These are phyloP conservation scores for Dynastes tityus DNA, from an alignment of 2,888 invertebrate genomes.

Conservation along the genomic window DNA sequence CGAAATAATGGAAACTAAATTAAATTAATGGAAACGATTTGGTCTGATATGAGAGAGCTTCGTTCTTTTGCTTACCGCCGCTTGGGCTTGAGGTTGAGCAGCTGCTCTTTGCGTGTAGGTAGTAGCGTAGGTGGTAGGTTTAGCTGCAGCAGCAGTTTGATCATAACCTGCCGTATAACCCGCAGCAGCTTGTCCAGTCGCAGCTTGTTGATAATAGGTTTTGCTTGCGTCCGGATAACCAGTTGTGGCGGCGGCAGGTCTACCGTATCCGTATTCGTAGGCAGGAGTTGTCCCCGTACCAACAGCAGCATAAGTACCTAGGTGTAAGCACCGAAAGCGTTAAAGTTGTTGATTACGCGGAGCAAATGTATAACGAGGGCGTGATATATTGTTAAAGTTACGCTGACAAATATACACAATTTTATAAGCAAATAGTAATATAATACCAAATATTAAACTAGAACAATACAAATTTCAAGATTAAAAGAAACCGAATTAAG, in stretches of 20 bases:
- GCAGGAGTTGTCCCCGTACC: slow-evolving; percentile 74
- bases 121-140: slow-evolving; percentile 82
- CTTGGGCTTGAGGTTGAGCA: slow-evolving; percentile 68
- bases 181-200: slow-evolving; percentile 78
- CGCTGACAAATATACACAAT: too few relatives aligned
- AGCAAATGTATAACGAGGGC: neutral
- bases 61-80: slow-evolving; percentile 65
- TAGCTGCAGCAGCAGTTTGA: slow-evolving; percentile 75
- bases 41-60: too few relatives aligned
- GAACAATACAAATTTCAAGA: too few relatives aligned
- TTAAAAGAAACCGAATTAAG: too few relatives aligned
- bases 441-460: too few relatives aligned
- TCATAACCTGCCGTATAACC: slow-evolving; percentile 78
- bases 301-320: slow-evolving; percentile 75
- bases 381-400: too few relatives aligned
- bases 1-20: too few relatives aligned
- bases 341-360: slow-evolving; percentile 12
- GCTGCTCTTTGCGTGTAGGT: slow-evolving; percentile 77
- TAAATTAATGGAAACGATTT: too few relatives aligned
- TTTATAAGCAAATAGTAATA: too few relatives aligned
- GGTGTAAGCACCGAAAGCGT: slow-evolving; percentile 2
- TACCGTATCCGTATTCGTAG: slow-evolving; percentile 81
- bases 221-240: slow-evolving; percentile 79
- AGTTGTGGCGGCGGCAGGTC: slow-evolving; percentile 67
- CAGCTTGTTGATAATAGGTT: slow-evolving; percentile 88